Evolutionary conservation across 1,140 invertebrate genomes (phyloP).

Genomic region (Nixonia krombeini): DNA sequence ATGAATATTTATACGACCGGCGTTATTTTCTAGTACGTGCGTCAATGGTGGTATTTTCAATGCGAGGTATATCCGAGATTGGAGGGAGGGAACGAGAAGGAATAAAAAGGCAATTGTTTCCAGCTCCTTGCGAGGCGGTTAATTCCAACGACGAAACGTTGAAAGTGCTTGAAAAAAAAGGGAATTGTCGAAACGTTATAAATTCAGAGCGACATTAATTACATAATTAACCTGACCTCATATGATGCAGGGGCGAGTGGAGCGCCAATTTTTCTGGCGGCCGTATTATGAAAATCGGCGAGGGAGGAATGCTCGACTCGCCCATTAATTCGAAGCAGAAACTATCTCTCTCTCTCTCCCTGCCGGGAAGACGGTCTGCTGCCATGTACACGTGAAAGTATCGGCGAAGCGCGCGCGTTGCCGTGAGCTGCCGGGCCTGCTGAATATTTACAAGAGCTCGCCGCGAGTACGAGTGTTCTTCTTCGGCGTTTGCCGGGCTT

Average conservation of each 20-base stretch:
- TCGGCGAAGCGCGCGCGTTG: slow-evolving; percentile 13
- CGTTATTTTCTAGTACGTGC: no score
- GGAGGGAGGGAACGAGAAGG: no score
- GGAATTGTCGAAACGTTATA: no score
- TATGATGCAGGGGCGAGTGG: not conserved
- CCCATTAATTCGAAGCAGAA: slow-evolving; percentile 42
- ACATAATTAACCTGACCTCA: not conserved
- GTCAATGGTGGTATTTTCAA: no score
- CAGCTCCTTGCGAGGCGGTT: no score
- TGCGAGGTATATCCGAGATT: no score
- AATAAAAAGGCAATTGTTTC: no score
- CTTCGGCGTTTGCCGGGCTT: slow-evolving; percentile 29
- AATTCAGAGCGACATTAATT: not conserved
- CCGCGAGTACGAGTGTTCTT: slow-evolving; percentile 47
- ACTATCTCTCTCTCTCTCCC: slow-evolving; percentile 8
- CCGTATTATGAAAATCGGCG: not conserved
- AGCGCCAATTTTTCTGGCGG: not conserved
- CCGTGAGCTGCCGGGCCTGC: slow-evolving; percentile 34
- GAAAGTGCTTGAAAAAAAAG: no score
- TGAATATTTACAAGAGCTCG: slow-evolving; percentile 53
- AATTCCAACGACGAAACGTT: no score
- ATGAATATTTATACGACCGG: no score
- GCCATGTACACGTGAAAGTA: slow-evolving; percentile 20
- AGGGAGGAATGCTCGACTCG: slow-evolving; percentile 6
- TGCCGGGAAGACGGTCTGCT: slow-evolving; percentile 1